Percentiles rank a stretch among this genome's conserved stretches.
Conservation (phyloP, 2,888 invertebrate genomes). For the Papilio gigon region DNA sequence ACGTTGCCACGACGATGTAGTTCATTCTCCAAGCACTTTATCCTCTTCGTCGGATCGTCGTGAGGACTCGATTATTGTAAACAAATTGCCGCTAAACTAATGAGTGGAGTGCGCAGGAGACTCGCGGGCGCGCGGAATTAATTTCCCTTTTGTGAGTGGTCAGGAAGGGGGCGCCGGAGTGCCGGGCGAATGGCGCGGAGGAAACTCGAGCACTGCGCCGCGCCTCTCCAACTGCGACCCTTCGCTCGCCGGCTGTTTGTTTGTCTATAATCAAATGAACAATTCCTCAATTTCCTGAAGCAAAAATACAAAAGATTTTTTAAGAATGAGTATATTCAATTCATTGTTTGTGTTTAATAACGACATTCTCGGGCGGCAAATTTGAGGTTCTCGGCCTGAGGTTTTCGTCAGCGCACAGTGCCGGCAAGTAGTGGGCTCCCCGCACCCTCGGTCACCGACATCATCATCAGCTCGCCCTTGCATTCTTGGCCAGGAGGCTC, state of each 20-base stretch:
- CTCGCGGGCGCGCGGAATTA: neutral
- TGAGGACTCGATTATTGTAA: too few species aligned
- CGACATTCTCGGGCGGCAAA: neutral
- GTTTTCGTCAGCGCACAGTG: neutral
- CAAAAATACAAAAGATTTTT: neutral
- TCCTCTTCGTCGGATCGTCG: too few species aligned
- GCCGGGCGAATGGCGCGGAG: constrained; percentile 10
- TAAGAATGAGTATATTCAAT: constrained; percentile 8
- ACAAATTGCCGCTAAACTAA: neutral
- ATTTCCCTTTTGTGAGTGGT: constrained; percentile 17
- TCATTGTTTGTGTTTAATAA: neutral
- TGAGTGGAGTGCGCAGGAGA: neutral
- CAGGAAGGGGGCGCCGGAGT: constrained; percentile 5
- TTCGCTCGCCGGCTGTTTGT: constrained; percentile 3
- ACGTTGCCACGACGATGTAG: too few species aligned
- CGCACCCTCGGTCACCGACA: too few species aligned
- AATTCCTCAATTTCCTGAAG: constrained; percentile 19
- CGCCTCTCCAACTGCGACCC: neutral
- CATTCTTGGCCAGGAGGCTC: too few species aligned
- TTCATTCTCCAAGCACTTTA: too few species aligned
- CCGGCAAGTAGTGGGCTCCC: too few species aligned
- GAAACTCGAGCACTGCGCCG: constrained; percentile 1
- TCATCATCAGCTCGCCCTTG: too few species aligned
- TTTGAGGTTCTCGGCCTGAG: neutral
- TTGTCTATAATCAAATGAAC: constrained; percentile 15